Conservation (phyloP, 2,888 invertebrate species). For the Brassicogethes aeneus region DNA sequence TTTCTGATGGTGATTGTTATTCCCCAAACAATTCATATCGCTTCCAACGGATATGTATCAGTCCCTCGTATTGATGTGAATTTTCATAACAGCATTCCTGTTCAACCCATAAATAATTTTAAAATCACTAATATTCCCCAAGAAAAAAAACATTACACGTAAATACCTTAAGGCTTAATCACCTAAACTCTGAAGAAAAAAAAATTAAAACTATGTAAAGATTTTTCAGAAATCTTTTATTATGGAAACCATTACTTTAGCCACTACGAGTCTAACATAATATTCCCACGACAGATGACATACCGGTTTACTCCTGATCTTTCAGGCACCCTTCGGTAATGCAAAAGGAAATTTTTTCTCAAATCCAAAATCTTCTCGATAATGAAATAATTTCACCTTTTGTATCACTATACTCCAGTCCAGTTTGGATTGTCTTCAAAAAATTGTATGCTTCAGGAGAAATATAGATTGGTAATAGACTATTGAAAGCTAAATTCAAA, state of each 20-base stretch:
- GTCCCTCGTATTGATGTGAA: neutral
- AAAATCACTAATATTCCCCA: neutral
- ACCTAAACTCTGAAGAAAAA: neutral
- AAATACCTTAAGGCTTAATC: neutral
- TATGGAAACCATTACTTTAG: neutral
- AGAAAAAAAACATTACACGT: neutral
- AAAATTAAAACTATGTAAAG: neutral
- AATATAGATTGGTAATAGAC: constrained; percentile 9
- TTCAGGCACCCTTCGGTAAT: neutral
- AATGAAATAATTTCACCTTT: constrained; percentile 6
- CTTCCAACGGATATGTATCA: neutral
- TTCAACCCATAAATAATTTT: neutral
- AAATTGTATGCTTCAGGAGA: constrained; percentile 7
- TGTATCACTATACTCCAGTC: constrained; percentile 7
- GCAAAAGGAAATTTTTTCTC: constrained; percentile 6
- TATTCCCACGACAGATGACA: neutral
- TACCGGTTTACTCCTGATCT: neutral
- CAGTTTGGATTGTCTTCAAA: constrained; percentile 5
- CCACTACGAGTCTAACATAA: neutral
- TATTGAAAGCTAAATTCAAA: constrained; percentile 1
- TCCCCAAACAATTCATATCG: neutral
- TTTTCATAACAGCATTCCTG: neutral
- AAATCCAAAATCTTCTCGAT: constrained; percentile 8
- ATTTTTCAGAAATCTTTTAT: neutral
- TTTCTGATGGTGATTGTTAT: neutral